Conservation (phyloP, 2,113 vertebrate species). For the Pseudopodoces humilis region DNA sequence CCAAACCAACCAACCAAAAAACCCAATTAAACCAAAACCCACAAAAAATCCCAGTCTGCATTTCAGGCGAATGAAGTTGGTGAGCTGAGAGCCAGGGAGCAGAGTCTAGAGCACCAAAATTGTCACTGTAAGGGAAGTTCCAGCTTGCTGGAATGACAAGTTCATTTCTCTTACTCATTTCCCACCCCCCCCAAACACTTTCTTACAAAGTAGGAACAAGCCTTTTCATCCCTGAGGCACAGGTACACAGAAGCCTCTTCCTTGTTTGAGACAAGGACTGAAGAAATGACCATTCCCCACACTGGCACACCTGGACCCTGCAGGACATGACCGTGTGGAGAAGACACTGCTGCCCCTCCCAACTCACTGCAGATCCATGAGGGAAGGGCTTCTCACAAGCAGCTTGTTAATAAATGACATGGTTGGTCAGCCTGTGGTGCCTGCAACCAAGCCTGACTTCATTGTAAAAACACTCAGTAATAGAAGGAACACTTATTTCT, state of each 20-base stretch:
- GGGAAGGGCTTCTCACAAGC: background rate
- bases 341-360: background rate
- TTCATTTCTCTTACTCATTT: background rate
- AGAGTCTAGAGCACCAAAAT: background rate
- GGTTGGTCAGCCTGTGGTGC: background rate
- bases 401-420: background rate
- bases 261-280: background rate
- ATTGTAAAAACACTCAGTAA: background rate
- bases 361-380: background rate
- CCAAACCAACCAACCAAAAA: background rate
- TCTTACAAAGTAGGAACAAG: background rate
- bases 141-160: background rate
- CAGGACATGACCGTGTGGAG: fast-evolving
- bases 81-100: background rate
- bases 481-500: background rate
- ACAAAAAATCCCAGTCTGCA: background rate
- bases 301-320: background rate
- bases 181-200: fast-evolving
- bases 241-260: background rate
- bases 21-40: background rate
- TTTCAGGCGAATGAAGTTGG: background rate
- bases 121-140: background rate
- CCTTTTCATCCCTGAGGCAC: background rate
- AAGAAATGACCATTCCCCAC: background rate
- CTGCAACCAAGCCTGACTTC: background rate